These are phyloP conservation scores for Onychostruthus taczanowskii DNA, from an alignment of 2,113 vertebrate species.

Conservation along the genomic window DNA sequence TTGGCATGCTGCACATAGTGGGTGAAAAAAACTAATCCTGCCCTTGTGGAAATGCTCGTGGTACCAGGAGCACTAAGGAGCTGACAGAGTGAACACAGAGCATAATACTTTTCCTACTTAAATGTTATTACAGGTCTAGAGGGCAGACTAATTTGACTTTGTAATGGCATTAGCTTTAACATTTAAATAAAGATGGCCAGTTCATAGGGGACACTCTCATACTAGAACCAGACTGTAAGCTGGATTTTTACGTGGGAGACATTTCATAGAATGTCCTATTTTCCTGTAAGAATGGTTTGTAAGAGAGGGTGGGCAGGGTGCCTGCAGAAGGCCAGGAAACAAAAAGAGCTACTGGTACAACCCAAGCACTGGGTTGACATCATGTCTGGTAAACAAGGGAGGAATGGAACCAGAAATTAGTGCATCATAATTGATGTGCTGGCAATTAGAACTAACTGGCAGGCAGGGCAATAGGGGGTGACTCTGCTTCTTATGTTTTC, in stretches of 20 bases:
- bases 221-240: not conserved
- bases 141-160: not conserved
- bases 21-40: not conserved
- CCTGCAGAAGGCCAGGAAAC: not conserved
- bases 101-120: not conserved
- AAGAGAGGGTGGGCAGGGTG: not conserved
- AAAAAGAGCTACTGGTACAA: not conserved
- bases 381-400: slow-evolving; percentile 49
- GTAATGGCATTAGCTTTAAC: not conserved
- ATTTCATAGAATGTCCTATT: not conserved
- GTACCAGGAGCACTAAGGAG: not conserved
- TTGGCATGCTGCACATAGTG: not conserved
- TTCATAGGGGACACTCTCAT: not conserved
- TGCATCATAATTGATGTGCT: slow-evolving; percentile 29
- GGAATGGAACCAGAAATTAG: slow-evolving; percentile 42
- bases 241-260: not conserved
- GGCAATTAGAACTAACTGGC: slow-evolving; percentile 25
- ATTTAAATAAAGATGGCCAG: not conserved
- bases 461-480: not conserved
- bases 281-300: not conserved
- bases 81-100: not conserved
- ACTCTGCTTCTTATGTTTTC: not conserved
- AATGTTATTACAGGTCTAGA: not conserved
- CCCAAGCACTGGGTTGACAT: not conserved
- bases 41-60: not conserved